phyloP scores from a whole-genome alignment of 1,140 invertebrate genomes.

The Drosophila sp. region DNA sequence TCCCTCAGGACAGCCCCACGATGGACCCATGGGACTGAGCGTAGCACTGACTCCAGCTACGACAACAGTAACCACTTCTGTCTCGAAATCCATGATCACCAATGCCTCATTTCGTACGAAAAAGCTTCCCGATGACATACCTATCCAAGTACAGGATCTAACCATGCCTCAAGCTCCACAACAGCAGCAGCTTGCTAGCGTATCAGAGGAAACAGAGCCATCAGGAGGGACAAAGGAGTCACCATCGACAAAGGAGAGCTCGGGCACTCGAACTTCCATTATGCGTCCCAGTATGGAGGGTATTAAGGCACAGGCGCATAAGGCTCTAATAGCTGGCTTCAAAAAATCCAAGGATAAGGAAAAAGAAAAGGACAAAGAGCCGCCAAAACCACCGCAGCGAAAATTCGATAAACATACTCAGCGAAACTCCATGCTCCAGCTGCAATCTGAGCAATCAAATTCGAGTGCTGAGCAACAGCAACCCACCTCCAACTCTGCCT shows the following conservation, averaged over 20 bases:
- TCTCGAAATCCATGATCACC: constrained; percentile 97
- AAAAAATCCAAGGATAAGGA: constrained; percentile 82
- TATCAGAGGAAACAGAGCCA: constrained; percentile 73
- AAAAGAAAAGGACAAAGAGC: constrained; percentile 76
- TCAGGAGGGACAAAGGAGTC: constrained; percentile 50
- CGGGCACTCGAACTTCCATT: constrained; percentile 71
- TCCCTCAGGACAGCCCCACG: constrained; percentile 88
- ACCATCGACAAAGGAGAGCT: constrained; percentile 69
- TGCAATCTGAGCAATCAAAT: constrained; percentile 68
- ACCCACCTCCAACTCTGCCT: constrained; percentile 37
- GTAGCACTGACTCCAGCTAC: constrained; percentile 91
- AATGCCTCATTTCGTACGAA: constrained; percentile 98
- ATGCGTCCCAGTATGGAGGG: constrained; percentile 82
- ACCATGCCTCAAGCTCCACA: constrained; percentile 69
- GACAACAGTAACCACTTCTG: constrained; percentile 88
- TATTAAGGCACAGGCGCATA: constrained; percentile 80
- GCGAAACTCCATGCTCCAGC: constrained; percentile 75
- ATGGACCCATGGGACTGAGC: constrained; percentile 91
- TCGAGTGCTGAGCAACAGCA: constrained; percentile 28
- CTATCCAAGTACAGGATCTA: constrained; percentile 78
- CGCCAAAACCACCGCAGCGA: constrained; percentile 77
- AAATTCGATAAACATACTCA: constrained; percentile 81
- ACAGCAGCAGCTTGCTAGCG: constrained; percentile 73
- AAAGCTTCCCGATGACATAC: constrained; percentile 90
- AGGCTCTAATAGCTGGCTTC: constrained; percentile 80